Conservation (phyloP, 2,888 invertebrate species). For the Scrobipalpa costella region DNA sequence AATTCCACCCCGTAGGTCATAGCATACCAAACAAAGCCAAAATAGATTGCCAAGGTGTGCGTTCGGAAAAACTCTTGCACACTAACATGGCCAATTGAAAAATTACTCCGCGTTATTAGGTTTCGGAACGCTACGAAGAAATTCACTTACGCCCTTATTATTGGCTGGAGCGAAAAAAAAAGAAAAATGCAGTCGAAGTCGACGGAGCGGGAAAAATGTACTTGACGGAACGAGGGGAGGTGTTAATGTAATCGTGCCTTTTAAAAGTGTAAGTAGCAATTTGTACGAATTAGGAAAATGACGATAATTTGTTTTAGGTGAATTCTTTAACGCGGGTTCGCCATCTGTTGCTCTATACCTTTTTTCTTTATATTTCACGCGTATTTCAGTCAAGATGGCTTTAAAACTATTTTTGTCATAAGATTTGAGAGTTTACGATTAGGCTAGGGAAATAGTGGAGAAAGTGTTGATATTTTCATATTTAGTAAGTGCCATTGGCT, state of each 20-base stretch:
- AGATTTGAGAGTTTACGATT: no score
- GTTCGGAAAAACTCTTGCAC: constrained; percentile 33
- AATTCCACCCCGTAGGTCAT: neutral
- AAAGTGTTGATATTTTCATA: no score
- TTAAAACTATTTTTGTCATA: neutral
- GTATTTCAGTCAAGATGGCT: neutral
- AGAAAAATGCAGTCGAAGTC: constrained; percentile 47
- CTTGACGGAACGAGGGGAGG: constrained; percentile 51
- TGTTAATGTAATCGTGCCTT: constrained; percentile 59
- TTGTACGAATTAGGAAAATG: constrained; percentile 55
- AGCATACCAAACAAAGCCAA: neutral
- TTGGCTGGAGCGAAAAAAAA: constrained; percentile 43
- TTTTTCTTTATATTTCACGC: neutral
- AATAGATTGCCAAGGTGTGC: constrained; percentile 40
- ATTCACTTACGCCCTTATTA: constrained; percentile 65
- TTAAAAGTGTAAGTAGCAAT: constrained; percentile 57
- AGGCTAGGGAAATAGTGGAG: no score
- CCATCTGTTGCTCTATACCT: constrained; percentile 14
- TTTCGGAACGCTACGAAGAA: constrained; percentile 60
- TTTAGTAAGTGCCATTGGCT: no score
- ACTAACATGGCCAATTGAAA: constrained; percentile 75
- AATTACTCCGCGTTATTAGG: constrained; percentile 77
- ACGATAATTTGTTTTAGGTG: constrained; percentile 27
- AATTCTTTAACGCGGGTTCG: constrained; percentile 11
- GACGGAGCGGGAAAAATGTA: constrained; percentile 61